Percentiles rank a stretch among this genome's conserved stretches.
Evolutionary conservation across 2,888 invertebrate species (phyloP).

Genomic region (Napeogenes sylphis): DNA sequence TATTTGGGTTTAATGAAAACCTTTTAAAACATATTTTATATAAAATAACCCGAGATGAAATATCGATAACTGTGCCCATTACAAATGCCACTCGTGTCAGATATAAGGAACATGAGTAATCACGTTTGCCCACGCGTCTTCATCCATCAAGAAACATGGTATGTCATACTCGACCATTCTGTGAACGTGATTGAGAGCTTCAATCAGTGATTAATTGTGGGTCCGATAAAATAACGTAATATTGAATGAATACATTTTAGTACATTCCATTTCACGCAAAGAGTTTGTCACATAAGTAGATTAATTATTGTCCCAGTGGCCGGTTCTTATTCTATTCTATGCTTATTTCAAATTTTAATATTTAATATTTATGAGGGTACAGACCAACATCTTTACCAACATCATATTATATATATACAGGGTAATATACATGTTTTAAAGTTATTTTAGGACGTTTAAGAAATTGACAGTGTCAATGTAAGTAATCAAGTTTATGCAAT

Average conservation of each 20-base stretch:
- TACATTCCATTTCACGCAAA: background rate
- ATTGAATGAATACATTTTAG: slow-evolving; percentile 1
- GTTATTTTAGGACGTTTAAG: too few relatives aligned
- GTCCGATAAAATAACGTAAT: background rate
- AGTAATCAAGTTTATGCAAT: too few relatives aligned
- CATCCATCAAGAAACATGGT: slow-evolving; percentile 23
- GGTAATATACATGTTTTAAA: too few relatives aligned
- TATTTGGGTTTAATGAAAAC: background rate
- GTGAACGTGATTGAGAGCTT: slow-evolving; percentile 21
- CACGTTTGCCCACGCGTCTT: slow-evolving; percentile 17
- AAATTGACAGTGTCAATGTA: too few relatives aligned
- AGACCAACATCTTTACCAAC: too few relatives aligned
- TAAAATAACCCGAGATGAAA: too few relatives aligned
- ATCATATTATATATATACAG: too few relatives aligned
- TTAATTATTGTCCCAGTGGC: too few relatives aligned
- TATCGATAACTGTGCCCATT: background rate
- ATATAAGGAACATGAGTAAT: slow-evolving; percentile 22
- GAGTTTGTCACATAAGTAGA: background rate
- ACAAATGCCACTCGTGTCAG: background rate
- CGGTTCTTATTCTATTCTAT: too few relatives aligned
- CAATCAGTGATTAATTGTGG: slow-evolving; percentile 23
- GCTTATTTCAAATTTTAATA: too few relatives aligned
- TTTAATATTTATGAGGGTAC: too few relatives aligned
- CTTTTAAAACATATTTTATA: too few relatives aligned
- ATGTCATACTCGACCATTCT: slow-evolving; percentile 25